These are phyloP conservation scores for Oreortyx pictus DNA, from an alignment of 2,797 vertebrate species.

Conservation along the genomic window DNA sequence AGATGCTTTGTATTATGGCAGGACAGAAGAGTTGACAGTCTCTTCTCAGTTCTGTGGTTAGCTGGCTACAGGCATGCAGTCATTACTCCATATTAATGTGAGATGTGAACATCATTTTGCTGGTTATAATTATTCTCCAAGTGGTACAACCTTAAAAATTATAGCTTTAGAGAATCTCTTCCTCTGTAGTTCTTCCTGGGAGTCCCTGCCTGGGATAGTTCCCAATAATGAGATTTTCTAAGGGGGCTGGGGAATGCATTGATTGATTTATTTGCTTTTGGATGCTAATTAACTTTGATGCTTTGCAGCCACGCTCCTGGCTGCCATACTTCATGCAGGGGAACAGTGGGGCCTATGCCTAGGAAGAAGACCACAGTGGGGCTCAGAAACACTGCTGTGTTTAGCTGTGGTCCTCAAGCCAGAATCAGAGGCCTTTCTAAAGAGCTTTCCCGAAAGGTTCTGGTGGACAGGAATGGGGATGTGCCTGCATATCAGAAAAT, in stretches of 20 bases:
- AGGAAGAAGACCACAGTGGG: not conserved
- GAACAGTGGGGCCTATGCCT: not conserved
- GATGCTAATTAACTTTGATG: constrained; percentile 40
- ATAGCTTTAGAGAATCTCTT: constrained; percentile 32
- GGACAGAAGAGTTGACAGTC: constrained; percentile 66
- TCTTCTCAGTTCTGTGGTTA: constrained; percentile 73
- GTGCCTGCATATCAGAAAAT: not conserved
- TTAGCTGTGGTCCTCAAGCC: not conserved
- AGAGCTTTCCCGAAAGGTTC: not conserved
- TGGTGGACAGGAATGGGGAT: rapidly evolving
- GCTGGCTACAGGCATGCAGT: constrained; percentile 70
- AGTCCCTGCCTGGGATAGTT: constrained; percentile 29
- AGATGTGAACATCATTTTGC: constrained; percentile 73
- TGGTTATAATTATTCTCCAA: constrained; percentile 64
- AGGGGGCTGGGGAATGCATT: constrained; percentile 1
- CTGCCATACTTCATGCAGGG: not conserved
- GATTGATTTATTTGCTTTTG: constrained; percentile 46
- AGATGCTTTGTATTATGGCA: constrained; percentile 65
- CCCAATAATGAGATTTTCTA: constrained; percentile 56
- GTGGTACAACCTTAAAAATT: constrained; percentile 52
- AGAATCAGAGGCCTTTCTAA: not conserved
- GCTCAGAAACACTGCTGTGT: not conserved
- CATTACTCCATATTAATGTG: constrained; percentile 75
- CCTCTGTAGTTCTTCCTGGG: constrained; percentile 53
- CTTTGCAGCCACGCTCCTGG: not conserved